Evolutionary conservation across 2,888 invertebrate genomes (phyloP).

Genomic region (Lasioglossum leucozonium): DNA sequence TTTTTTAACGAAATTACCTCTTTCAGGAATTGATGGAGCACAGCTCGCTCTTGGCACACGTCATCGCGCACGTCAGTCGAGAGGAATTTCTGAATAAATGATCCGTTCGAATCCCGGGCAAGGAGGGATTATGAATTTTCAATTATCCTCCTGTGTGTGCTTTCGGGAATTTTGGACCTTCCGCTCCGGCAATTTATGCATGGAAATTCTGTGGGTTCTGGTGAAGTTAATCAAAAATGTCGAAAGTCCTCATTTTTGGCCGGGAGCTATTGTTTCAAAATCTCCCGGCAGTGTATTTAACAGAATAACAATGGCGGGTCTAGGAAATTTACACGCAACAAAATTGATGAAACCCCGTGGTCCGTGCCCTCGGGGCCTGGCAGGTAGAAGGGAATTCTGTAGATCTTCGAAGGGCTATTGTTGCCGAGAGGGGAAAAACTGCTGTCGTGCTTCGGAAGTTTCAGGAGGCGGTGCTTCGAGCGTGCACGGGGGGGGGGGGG

Average conservation of each 20-base stretch:
- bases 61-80: constrained; percentile 1
- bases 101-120: constrained; percentile 2
- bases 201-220: not conserved
- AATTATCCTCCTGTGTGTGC: constrained; percentile 11
- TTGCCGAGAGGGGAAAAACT: not conserved
- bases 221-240: constrained; percentile 1
- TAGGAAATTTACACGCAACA: not conserved
- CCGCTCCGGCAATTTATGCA: not conserved
- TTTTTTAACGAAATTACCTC: not conserved
- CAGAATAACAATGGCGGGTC: not conserved
- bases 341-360: not conserved
- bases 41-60: constrained; percentile 9
- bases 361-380: too few relatives aligned
- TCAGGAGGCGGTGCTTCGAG: not conserved
- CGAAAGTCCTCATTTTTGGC: not conserved
- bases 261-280: not conserved
- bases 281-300: not conserved
- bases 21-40: not conserved
- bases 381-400: not conserved
- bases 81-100: constrained; percentile 30
- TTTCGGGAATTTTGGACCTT: not conserved
- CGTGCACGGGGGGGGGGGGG: too few relatives aligned
- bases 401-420: not conserved
- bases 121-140: constrained; percentile 22
- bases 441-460: not conserved